Base-by-base conservation (phyloP, 2,113 vertebrate species). In the Pholis gunnellus region DNA sequence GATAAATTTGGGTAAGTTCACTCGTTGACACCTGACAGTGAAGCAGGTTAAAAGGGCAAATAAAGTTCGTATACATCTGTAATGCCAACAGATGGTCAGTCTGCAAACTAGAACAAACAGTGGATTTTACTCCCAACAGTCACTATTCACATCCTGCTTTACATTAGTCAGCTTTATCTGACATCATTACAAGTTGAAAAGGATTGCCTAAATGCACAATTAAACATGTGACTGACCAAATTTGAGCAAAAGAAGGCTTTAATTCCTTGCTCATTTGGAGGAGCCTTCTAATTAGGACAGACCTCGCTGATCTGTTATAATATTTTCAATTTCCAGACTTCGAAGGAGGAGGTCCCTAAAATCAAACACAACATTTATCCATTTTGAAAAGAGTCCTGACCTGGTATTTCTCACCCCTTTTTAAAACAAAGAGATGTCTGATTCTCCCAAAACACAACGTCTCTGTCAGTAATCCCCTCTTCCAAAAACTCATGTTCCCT, bases 361-460 rank as follows among this genome's bases (percentile, higher is more conserved):
- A 42, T 76, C 27, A 50, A 64, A 72, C 48, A 72, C 44, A 57
- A 50, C 42, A 8, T 27, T 59, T 6, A 48, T 57, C 42, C 29
- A 72, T 56, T 75, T 64, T 75, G 4, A 76, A 84, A 78, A 54
- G 13, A 54, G 2, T 40, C 48, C 34, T 56, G 36, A 25, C 50
- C 54, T 40, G 5, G 13, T 40, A 74, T 60, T 40, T 75, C 31
- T 20, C 17, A 22, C 46, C 59, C 54, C 76, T 38, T 65, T 56
- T 44, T 1, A 64, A 66, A 71, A 69, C 31, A 67, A 63, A 57
- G n/a, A 46, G 18, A 85, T 66, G 61, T 83, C 69, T 44, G 63
- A 48, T 64, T 60, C 8, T 54, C 15, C 9, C 56, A 72, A 78
- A 56, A 44, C 42, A 25, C 74, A 13, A 40, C 27, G 11, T 18